Conservation (phyloP, 2,888 invertebrate species). For the Lasioglossum morio region DNA sequence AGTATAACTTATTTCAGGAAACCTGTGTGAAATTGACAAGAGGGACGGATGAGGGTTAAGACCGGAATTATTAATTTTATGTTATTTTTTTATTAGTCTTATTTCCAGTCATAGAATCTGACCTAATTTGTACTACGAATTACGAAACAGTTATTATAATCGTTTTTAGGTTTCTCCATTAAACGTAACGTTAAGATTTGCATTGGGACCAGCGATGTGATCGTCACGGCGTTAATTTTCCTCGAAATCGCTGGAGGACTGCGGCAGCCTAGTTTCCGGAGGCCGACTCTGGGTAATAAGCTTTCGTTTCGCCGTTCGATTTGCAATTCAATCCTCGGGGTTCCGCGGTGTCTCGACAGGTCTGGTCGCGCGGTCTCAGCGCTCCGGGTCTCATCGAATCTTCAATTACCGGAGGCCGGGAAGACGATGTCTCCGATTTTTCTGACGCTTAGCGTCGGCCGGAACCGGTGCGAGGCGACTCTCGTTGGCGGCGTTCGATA, state of each 20-base stretch:
- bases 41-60: too few relatives aligned
- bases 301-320: constrained; percentile 29
- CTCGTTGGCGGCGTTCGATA: constrained; percentile 37
- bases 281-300: constrained; percentile 4
- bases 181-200: background rate
- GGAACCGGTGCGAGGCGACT: background rate
- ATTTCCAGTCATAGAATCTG: too few relatives aligned
- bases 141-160: too few relatives aligned
- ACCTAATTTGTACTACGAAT: too few relatives aligned
- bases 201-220: background rate
- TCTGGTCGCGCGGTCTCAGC: constrained; percentile 33
- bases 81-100: too few relatives aligned
- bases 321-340: constrained; percentile 37
- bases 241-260: background rate
- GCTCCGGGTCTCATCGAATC: constrained; percentile 23
- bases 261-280: background rate
- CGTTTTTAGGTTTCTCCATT: too few relatives aligned
- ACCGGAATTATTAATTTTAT: background rate
- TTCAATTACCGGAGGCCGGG: constrained; percentile 42
- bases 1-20: too few relatives aligned
- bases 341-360: constrained; percentile 24
- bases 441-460: constrained; percentile 37
- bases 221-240: background rate
- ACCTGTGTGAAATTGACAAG: too few relatives aligned
- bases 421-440: constrained; percentile 40